These are phyloP conservation scores for Heliconius hermathena DNA, from an alignment of 1,140 invertebrate genomes.

Conservation along the genomic window DNA sequence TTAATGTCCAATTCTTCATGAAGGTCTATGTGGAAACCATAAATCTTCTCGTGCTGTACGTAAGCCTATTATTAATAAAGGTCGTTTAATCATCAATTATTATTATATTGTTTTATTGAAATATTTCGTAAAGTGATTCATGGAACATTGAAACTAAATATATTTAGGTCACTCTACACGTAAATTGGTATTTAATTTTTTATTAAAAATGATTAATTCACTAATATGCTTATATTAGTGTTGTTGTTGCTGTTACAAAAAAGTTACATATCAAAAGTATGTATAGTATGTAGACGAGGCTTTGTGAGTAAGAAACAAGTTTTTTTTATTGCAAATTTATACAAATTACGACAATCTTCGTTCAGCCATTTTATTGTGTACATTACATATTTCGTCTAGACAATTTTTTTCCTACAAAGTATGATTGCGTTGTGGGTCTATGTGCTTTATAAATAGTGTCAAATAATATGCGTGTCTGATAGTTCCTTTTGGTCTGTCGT, in stretches of 20 bases:
- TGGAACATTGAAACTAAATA: background rate
- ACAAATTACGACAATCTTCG: conserved; percentile 5
- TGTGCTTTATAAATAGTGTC: background rate
- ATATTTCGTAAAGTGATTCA: conserved; percentile 19
- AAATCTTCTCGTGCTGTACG: conserved; percentile 32
- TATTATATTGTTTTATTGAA: conserved; percentile 23
- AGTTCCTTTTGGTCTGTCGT: background rate
- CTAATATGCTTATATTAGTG: no score
- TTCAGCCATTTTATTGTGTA: conserved; percentile 6
- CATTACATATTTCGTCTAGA: conserved; percentile 18
- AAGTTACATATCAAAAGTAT: background rate
- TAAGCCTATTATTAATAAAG: conserved; percentile 39
- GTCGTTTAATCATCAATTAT: conserved; percentile 32
- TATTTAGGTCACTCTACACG: no score
- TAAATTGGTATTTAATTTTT: no score
- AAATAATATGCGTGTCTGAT: background rate
- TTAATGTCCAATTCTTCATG: conserved; percentile 66
- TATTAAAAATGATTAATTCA: no score
- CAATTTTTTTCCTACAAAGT: conserved; percentile 6
- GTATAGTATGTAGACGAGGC: conserved; percentile 1
- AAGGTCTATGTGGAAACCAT: conserved; percentile 35
- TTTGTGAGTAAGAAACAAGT: conserved; percentile 8
- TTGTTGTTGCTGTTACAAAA: background rate
- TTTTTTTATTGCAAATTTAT: conserved; percentile 15
- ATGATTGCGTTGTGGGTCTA: background rate